A percentile compares a stretch with the other conserved stretches of the same genome.
phyloP scores from a whole-genome alignment of 2,888 invertebrate genomes.

The Exephanes ischioxanthus region DNA sequence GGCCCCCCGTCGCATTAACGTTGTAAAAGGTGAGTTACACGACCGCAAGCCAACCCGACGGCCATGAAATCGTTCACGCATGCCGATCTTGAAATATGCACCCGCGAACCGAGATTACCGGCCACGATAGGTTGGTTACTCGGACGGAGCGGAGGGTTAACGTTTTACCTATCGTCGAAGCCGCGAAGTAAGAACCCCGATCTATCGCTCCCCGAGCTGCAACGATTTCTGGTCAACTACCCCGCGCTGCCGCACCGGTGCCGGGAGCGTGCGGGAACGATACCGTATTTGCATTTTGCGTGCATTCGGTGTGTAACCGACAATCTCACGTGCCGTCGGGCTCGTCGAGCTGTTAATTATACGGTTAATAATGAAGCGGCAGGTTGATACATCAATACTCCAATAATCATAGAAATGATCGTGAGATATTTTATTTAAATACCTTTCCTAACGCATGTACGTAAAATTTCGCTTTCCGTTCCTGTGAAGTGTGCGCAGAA shows the following conservation, averaged over 20 bases:
- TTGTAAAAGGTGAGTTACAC: conserved; percentile 82
- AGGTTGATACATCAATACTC: background rate
- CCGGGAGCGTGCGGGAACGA: conserved; percentile 10
- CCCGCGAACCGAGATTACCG: conserved; percentile 81
- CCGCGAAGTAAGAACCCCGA: background rate
- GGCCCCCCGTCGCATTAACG: conserved; percentile 81
- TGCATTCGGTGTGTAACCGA: background rate
- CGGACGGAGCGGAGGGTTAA: background rate
- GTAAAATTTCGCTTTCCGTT: too few relatives aligned
- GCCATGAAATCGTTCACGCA: conserved; percentile 84
- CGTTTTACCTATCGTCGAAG: conserved; percentile 24
- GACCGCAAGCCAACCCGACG: conserved; percentile 84
- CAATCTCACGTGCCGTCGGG: background rate
- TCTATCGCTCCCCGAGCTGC: background rate
- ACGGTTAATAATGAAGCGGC: background rate
- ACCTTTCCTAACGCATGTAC: too few relatives aligned
- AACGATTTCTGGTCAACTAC: background rate
- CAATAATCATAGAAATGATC: too few relatives aligned
- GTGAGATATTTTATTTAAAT: too few relatives aligned
- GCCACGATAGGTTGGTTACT: conserved; percentile 74
- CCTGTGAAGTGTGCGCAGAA: too few relatives aligned
- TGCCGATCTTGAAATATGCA: conserved; percentile 84
- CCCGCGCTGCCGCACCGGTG: background rate
- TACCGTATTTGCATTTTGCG: conserved; percentile 10
- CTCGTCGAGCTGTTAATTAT: background rate